Percentiles rank a stretch among this genome's conserved stretches.
Conservation (phyloP, 1,140 invertebrate genomes). For the Magallana angulata region DNA sequence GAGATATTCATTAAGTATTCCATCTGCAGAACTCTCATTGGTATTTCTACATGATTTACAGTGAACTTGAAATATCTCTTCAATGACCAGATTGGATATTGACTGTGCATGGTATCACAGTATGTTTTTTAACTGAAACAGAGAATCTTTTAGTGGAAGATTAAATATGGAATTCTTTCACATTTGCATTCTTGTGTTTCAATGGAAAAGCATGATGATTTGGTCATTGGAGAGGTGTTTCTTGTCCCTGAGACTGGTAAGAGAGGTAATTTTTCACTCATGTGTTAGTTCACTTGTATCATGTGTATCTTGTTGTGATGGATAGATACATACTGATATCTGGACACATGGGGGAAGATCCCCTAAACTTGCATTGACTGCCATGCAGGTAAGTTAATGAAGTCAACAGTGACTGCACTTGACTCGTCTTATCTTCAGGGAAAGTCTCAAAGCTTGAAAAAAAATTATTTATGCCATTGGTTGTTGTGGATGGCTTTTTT, state of each 20-base stretch:
- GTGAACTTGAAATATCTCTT: not conserved
- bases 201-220: not conserved
- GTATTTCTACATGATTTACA: not conserved
- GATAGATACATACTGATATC: not conserved
- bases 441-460: conserved; percentile 31
- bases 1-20: conserved; percentile 27
- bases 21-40: not conserved
- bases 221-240: conserved; percentile 11
- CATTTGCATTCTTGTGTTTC: conserved; percentile 5
- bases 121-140: not conserved
- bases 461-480: not conserved
- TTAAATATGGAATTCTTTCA: conserved; percentile 3
- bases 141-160: conserved; percentile 9
- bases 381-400: conserved; percentile 27
- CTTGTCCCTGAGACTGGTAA: not conserved
- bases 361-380: not conserved
- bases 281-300: conserved; percentile 17
- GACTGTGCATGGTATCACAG: not conserved
- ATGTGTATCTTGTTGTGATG: not conserved
- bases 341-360: not conserved
- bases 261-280: conserved; percentile 12
- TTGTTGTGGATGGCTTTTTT: not conserved
- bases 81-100: not conserved
- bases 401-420: not conserved
- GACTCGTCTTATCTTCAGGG: conserved; percentile 34